phyloP scores from a whole-genome alignment of 2,113 vertebrate genomes.

The Erpornis zantholeuca region DNA sequence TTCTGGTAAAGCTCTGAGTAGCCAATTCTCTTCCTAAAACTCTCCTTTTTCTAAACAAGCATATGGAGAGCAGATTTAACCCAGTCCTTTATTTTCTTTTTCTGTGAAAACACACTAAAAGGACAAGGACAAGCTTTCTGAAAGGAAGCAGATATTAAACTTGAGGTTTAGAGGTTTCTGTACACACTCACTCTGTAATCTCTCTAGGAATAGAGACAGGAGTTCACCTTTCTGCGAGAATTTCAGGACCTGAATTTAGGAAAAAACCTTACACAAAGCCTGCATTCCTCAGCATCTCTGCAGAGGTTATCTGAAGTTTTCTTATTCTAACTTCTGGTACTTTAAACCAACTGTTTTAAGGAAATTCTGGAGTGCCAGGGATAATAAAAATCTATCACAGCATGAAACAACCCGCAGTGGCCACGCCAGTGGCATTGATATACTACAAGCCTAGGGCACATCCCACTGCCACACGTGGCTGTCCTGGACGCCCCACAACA shows the following conservation, averaged over 20 bases:
- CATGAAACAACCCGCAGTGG: background rate
- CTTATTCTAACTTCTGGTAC: background rate
- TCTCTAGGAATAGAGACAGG: background rate
- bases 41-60: background rate
- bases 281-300: background rate
- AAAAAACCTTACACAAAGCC: background rate
- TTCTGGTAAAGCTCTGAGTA: background rate
- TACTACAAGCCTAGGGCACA: background rate
- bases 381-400: background rate
- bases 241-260: background rate
- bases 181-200: background rate
- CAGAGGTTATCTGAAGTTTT: background rate
- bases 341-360: background rate
- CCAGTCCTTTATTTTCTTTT: background rate
- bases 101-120: background rate
- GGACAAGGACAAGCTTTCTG: background rate
- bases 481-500: background rate
- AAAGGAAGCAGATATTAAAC: background rate
- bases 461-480: background rate
- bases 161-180: background rate
- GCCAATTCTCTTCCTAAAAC: background rate
- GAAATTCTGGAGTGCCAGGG: background rate
- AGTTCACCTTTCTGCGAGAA: background rate
- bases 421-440: fast-evolving
- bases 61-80: background rate